Evolutionary conservation across 2,888 invertebrate species (phyloP).

Genomic region (Lysandra coridon): DNA sequence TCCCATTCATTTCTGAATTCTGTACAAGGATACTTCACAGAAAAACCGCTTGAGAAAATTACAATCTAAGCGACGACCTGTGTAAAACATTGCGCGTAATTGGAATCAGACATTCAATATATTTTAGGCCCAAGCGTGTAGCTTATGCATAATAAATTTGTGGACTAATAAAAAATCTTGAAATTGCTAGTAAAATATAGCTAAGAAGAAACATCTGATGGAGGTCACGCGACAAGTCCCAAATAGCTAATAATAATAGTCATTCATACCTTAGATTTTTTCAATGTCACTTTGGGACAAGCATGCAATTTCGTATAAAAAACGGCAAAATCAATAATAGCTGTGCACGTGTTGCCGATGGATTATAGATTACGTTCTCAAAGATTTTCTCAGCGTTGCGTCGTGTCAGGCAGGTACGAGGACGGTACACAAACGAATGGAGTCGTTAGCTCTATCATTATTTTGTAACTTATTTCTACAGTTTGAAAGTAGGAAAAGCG

Average conservation of each 20-base stretch:
- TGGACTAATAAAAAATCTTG: no score
- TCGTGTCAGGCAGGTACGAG: constrained; percentile 66
- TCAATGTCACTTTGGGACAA: constrained; percentile 67
- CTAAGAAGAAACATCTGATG: constrained; percentile 30
- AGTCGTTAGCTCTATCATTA: constrained; percentile 40
- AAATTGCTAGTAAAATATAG: neutral
- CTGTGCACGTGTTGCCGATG: constrained; percentile 77
- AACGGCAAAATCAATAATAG: constrained; percentile 80
- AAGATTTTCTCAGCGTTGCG: constrained; percentile 73
- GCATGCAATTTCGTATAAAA: constrained; percentile 78
- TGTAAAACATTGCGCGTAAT: no score
- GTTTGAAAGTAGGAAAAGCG: neutral
- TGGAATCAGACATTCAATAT: no score
- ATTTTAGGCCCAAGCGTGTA: no score
- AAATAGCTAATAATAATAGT: constrained; percentile 74
- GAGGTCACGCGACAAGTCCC: constrained; percentile 64
- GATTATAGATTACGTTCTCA: constrained; percentile 77
- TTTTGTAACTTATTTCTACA: neutral
- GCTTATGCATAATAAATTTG: no score
- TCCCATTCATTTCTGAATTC: no score
- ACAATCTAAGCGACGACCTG: no score
- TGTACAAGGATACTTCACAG: no score
- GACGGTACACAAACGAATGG: constrained; percentile 47
- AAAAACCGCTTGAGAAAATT: no score
- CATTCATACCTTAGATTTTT: constrained; percentile 74